phyloP scores from a whole-genome alignment of 2,888 invertebrate genomes.

The Alentia gelatinosa region DNA sequence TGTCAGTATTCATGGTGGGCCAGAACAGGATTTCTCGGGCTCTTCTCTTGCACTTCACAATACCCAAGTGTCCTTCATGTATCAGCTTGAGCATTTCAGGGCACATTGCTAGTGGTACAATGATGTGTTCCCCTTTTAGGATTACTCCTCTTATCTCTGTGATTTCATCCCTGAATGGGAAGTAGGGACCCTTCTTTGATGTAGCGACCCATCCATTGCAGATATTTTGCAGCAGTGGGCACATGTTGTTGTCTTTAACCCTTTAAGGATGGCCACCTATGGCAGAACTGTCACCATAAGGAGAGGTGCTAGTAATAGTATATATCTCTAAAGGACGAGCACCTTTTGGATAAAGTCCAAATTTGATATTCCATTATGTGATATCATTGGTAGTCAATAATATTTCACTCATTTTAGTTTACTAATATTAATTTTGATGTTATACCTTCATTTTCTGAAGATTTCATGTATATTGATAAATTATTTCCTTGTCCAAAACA shows the following conservation, averaged over 20 bases:
- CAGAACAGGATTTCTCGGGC: not conserved
- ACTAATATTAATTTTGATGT: too few relatives aligned
- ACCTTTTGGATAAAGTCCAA: too few relatives aligned
- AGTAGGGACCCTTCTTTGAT: not conserved
- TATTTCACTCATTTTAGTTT: too few relatives aligned
- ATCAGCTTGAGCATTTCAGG: not conserved
- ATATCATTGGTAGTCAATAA: too few relatives aligned
- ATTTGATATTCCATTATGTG: too few relatives aligned
- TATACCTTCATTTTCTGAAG: too few relatives aligned
- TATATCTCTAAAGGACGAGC: too few relatives aligned
- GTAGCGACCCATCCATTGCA: not conserved
- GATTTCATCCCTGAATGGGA: not conserved
- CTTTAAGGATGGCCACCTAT: too few relatives aligned
- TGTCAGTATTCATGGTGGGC: not conserved
- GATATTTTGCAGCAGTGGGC: not conserved
- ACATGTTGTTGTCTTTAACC: not conserved
- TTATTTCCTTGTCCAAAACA: too few relatives aligned
- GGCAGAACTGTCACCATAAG: too few relatives aligned
- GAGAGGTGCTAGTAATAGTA: too few relatives aligned
- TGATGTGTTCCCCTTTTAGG: not conserved
- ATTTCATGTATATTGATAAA: too few relatives aligned
- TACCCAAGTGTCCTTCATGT: not conserved
- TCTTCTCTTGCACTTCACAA: not conserved
- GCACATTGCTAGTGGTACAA: not conserved
- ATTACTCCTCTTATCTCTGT: not conserved